phyloP scores from a whole-genome alignment of 2,113 vertebrate genomes.

The Sminthopsis crassicaudata region DNA sequence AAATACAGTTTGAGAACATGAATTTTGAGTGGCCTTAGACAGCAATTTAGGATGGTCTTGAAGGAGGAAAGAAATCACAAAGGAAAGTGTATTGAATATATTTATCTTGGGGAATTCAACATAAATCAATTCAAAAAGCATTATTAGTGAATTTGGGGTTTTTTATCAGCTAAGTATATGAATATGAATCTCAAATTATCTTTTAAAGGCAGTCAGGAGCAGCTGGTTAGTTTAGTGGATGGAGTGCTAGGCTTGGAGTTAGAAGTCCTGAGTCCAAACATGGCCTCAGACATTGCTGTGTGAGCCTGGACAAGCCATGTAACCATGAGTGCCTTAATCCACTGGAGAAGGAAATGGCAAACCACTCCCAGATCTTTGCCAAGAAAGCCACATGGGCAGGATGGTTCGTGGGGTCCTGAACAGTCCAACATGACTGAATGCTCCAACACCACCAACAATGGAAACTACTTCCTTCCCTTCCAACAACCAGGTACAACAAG shows the following conservation, averaged over 20 bases:
- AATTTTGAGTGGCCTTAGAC: background rate
- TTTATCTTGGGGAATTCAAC: background rate
- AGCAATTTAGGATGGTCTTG: too few species aligned
- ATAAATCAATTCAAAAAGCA: background rate
- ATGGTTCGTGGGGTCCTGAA: background rate
- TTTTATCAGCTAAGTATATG: background rate
- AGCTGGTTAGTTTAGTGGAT: background rate
- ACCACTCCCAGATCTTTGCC: too few species aligned
- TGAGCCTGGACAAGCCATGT: background rate
- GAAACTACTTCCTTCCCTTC: background rate
- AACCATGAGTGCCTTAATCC: too few species aligned
- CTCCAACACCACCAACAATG: background rate
- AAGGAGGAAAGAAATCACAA: too few species aligned
- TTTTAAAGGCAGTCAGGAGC: background rate
- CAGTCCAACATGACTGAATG: background rate
- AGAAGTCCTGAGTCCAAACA: background rate
- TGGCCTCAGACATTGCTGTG: background rate
- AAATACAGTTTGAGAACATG: background rate
- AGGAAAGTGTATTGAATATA: background rate
- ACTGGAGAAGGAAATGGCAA: too few species aligned
- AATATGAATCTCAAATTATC: background rate
- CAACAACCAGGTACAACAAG: background rate
- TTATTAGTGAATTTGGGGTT: background rate
- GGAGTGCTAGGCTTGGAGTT: background rate
- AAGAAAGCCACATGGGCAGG: too few species aligned